These are phyloP conservation scores for Virgularia gustaviana DNA, from an alignment of 92 coral and sea anemone genomes.

Conservation along the genomic window DNA sequence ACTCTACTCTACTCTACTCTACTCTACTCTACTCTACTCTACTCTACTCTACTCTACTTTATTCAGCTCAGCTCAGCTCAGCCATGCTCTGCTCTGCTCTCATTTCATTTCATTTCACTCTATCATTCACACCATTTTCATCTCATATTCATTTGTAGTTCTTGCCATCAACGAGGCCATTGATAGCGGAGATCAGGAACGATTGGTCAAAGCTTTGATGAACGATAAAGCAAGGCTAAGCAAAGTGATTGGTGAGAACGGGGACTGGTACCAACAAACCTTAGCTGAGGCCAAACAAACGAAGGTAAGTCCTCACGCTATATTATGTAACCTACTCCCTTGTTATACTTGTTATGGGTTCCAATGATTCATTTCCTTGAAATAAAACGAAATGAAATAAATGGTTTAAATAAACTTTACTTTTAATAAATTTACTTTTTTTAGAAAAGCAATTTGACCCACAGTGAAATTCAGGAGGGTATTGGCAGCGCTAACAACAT, in stretches of 20 bases:
- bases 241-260: slow-evolving; percentile 58
- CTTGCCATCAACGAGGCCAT: slow-evolving; percentile 62
- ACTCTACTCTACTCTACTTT: not conserved
- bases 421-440: too few species aligned
- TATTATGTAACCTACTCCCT: too few species aligned
- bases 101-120: not conserved
- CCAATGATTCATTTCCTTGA: not conserved
- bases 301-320: slow-evolving; percentile 61
- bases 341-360: not conserved
- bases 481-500: slow-evolving; percentile 63
- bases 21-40: not conserved
- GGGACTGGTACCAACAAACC: slow-evolving; percentile 75
- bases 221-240: slow-evolving; percentile 60
- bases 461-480: slow-evolving; percentile 75
- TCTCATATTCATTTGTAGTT: slow-evolving; percentile 5
- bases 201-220: slow-evolving; percentile 51
- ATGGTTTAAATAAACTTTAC: too few species aligned
- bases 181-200: slow-evolving; percentile 56
- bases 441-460: slow-evolving; percentile 66
- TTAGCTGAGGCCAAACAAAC: slow-evolving; percentile 57
- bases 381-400: not conserved
- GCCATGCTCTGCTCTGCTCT: not conserved
- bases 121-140: not conserved
- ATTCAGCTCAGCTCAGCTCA: not conserved
- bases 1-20: not conserved